Base-by-base conservation (phyloP, 1,140 invertebrate species). In the Lysiphlebus fabarum region DNA sequence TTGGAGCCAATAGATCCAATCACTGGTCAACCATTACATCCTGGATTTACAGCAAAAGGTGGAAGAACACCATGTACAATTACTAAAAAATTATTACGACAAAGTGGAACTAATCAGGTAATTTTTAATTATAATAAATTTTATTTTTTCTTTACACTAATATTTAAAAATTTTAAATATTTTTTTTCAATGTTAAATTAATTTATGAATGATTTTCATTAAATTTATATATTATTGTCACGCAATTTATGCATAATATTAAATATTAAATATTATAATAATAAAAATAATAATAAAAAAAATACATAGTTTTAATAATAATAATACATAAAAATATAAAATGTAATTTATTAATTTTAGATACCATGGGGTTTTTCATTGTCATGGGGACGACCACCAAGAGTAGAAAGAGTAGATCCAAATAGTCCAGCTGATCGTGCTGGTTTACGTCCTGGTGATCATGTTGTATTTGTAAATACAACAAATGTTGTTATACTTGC, bases 321-420 rank as follows among this genome's bases (percentile, higher is more conserved):
- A 12, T 34, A 42, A 40, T 47, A n/a, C 7, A 17, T 11, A 14
- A 36, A 41, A 37, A 3, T 48, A 17, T n/a, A 10, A 53, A 26
- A 2, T 34, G 33, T 44, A 55, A 37, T 3, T 7, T 26, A 56
- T 54, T 54, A 11, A 47, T 36, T 49, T 48, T 65, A 79, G 76
- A 50, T 76, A 33, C 70, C 77, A 63, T 78, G 77, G 77, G 77
- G 77, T 49, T 95, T 96, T 78, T 92, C 91, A 5, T 87, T 96
- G n/a, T 88, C 93, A 1, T 95, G 92, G 89, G 92, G 90, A 4
- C 87, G 92, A 69, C 93, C 93, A 12, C 92, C 87, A n/a, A 83
- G 90, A 9, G 88, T 96, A 17, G 92, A 95, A 69, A 79, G 92
- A 56, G 90, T 95, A 2, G 92, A 94, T 65, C 82, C 86, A 0